A percentile compares a stretch with the other conserved stretches of the same genome.
These are phyloP conservation scores for Thamnaconus septentrionalis DNA, from an alignment of 2,113 vertebrate species.

Conservation along the genomic window DNA sequence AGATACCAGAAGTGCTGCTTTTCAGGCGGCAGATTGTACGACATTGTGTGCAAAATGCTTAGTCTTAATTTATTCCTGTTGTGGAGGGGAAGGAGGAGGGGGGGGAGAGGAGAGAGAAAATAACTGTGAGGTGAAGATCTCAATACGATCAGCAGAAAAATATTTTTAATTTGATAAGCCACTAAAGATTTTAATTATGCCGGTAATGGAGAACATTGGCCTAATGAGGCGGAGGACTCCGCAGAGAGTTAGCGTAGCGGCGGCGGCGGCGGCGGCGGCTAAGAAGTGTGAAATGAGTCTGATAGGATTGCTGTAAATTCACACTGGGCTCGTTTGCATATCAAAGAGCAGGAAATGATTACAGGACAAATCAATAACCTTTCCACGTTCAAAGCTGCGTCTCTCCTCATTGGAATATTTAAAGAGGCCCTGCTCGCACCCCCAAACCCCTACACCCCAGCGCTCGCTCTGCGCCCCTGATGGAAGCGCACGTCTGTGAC, in stretches of 20 bases:
- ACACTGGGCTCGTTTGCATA: slow-evolving; percentile 98
- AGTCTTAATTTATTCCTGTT: slow-evolving; percentile 99
- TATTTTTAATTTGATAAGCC: slow-evolving; percentile 99
- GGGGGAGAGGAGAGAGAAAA: slow-evolving; percentile 69
- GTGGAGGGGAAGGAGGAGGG: slow-evolving; percentile 68
- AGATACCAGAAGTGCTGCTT: slow-evolving; percentile 76
- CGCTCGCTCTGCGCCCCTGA: slow-evolving; percentile 57
- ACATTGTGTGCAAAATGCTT: slow-evolving; percentile 78
- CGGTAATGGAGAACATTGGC: slow-evolving; percentile 98
- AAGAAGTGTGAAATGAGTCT: slow-evolving; percentile 99
- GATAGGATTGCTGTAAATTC: slow-evolving; percentile 99
- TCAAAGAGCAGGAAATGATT: slow-evolving; percentile 99
- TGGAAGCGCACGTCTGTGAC: slow-evolving; percentile 60
- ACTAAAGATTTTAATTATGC: slow-evolving; percentile 99
- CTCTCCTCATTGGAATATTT: slow-evolving; percentile 64
- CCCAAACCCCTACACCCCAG: slow-evolving; percentile 45
- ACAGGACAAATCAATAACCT: slow-evolving; percentile 99
- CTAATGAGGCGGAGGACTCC: slow-evolving; percentile 99
- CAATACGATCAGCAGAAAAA: slow-evolving; percentile 96
- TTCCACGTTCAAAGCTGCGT: slow-evolving; percentile 80
- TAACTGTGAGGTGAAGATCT: slow-evolving; percentile 99
- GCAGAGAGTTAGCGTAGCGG: slow-evolving; percentile 83
- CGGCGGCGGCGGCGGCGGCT: slow-evolving; percentile 87
- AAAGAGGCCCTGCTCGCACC: slow-evolving; percentile 27
- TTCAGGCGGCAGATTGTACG: slow-evolving; percentile 70